Evolutionary conservation across 2,797 vertebrate genomes (phyloP).

Genomic region (Dipus sagitta): DNA sequence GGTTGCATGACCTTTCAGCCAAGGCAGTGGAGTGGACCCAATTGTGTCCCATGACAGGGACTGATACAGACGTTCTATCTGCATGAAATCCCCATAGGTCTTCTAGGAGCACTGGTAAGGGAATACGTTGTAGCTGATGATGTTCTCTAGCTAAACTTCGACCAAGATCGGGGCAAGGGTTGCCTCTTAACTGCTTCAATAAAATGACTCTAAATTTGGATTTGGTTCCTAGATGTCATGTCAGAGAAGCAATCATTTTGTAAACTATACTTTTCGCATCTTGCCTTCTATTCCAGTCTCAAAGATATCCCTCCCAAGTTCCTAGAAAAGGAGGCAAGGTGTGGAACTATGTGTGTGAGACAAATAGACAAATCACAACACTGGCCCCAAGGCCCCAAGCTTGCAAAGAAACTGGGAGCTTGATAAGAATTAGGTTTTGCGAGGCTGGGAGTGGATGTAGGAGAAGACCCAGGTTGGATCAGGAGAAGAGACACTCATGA

Average conservation of each 20-base stretch:
- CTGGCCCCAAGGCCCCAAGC: neutral
- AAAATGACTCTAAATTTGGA: neutral
- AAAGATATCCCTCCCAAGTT: slow-evolving; percentile 13
- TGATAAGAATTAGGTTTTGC: neutral
- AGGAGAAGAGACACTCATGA: neutral
- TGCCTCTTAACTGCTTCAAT: slow-evolving; percentile 36
- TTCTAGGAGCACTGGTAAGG: slow-evolving; percentile 13
- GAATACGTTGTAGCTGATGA: neutral
- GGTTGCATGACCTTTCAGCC: slow-evolving; percentile 53
- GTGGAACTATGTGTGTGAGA: slow-evolving; percentile 5
- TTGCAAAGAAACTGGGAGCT: neutral
- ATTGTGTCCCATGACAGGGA: slow-evolving; percentile 1
- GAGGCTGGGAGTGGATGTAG: neutral
- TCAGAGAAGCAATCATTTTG: slow-evolving; percentile 54
- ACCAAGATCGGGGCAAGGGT: neutral
- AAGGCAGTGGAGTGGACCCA: slow-evolving; percentile 4
- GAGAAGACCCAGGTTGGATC: neutral
- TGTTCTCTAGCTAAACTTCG: slow-evolving; percentile 51
- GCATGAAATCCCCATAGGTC: slow-evolving; percentile 34
- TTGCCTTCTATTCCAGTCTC: neutral
- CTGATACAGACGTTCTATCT: slow-evolving; percentile 58
- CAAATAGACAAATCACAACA: neutral
- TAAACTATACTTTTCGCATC: slow-evolving; percentile 1
- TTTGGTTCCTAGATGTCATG: neutral
- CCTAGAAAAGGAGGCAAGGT: neutral